Evolutionary conservation across 2,888 invertebrate genomes (phyloP), one percentile per base, ranked within the genome.

Genomic region (Drosophila niveifrons): DNA sequence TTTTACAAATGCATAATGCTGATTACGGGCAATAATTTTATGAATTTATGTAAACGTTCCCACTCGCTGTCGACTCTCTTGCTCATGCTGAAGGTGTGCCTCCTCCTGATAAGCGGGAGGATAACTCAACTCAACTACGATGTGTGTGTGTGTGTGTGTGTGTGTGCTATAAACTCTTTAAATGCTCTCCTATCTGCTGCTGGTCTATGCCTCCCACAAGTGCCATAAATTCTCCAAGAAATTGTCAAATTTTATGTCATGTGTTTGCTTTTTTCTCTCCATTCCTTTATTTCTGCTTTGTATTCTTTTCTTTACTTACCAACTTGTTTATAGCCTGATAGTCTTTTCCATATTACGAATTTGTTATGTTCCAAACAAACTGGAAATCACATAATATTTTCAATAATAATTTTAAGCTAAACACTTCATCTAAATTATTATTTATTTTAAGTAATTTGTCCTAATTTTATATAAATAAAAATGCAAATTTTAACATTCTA

Each of bases 1-100:
- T 90, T 90, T 88, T 80, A 85, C 89, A 91, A 90, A 90, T 89
- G 91, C 90, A 91, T 89, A 91, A 90, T 90, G 90, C 91, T 91
- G 90, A 90, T 90, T 91, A 91, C 85, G 91, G 89, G 91, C 90
- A 91, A 90, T 90, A 90, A 90, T 91, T 90, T 89, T 83, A 83
- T 87, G 89, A 88, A 84, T 90, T 90, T 90, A 89, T 89, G 87
- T 88, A 78, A 83, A 80, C 83, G 77, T 65, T 69, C 48, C 68
- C 61, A 53, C 52, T 53, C 52, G 63, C 39, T 53, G n/a, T n/a
- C 11, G 34, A 31, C 9, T 10, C 6, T 4, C 23, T 23, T 31
- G 31, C 31, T 11, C 57, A 44, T 59, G 50, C 34, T 36, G 44
- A 62, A 76, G 78, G 78, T 76, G 74, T 76, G 75, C 65, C 75